Base-by-base conservation (phyloP, 2,113 vertebrate species). In the Cebus imitator region DNA sequence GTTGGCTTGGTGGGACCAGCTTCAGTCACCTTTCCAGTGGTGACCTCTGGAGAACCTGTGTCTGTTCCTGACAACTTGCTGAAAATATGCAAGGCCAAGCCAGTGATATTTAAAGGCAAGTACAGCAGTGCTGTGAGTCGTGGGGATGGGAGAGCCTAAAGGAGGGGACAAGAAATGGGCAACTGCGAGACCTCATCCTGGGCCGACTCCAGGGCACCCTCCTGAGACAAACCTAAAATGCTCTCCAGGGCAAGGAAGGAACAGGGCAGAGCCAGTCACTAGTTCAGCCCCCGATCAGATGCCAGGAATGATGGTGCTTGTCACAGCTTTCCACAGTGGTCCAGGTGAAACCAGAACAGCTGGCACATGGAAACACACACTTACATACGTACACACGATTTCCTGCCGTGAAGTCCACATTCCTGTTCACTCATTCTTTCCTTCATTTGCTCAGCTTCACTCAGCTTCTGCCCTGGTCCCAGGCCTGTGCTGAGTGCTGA, bases 31-130 rank as follows among this genome's bases (percentile, higher is more conserved):
- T 99, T 98, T 88, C 98, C 99, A 0, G 70, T 98, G 3, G 97
- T 98, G 93, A 98, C 98, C 18, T 98, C 98, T 0, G 99, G 98
- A 95, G 99, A 99, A 80, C 99, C 99, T 0, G 99, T 99, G 82
- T 98, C 99, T 1, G 99, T 99, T 97, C 99, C 99, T 32, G 99
- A 99, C 96, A 99, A 99, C 97, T 98, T 99, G 97, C 97, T 99
- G 75, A 99, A 99, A 95, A 99, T 99, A 91, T 99, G 99, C 98
- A 99, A 99, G 98, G 99, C 99, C 90, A 99, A 99, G 92, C 99
- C 99, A 6, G 99, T 99, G 98, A 99, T 99, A 97, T 99, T 99
- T 97, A 99, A 99, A 99, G 99, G 99, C 99, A 98, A 98, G 55
- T 89, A 3, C 2, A 2, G 20, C 32, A 2, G 8, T 1, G 14